phyloP scores from a whole-genome alignment of 2,888 invertebrate genomes.

The Lepidocyrtoides sp. region DNA sequence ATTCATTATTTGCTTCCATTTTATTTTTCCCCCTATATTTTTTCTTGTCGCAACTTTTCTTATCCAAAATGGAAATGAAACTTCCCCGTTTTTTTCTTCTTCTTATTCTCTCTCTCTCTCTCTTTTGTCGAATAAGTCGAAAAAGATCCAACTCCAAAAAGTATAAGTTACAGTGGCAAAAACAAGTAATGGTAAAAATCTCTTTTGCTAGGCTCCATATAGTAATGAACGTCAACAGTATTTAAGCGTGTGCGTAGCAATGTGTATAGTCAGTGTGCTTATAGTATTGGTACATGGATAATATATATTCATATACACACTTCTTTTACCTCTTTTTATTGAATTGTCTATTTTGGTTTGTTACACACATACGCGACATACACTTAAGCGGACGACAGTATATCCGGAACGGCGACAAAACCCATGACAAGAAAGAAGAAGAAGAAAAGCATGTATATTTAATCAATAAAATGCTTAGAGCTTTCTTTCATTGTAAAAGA shows the following conservation, averaged over 20 bases:
- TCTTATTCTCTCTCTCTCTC: not conserved
- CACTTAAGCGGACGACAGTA: conserved; percentile 15
- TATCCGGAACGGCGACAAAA: conserved; percentile 36
- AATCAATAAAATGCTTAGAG: conserved; percentile 69
- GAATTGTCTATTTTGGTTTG: conserved; percentile 63
- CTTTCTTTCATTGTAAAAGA: conserved; percentile 41
- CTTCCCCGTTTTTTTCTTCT: conserved; percentile 40
- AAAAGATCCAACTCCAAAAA: conserved; percentile 1
- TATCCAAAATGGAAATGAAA: conserved; percentile 75
- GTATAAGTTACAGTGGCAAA: not conserved
- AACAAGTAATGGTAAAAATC: not conserved
- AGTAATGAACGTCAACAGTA: not conserved
- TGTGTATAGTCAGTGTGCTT: not conserved
- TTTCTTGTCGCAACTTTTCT: conserved; percentile 43
- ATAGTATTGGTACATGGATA: no score
- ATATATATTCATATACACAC: not conserved
- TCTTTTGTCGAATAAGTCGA: conserved; percentile 28
- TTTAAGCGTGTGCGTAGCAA: no score
- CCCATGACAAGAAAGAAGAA: not conserved
- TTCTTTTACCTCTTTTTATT: conserved; percentile 45
- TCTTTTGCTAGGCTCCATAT: not conserved
- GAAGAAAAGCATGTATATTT: conserved; percentile 66
- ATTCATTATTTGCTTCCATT: conserved; percentile 75
- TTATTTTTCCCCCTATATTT: conserved; percentile 64
- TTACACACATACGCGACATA: not conserved